Conservation (phyloP, 2,888 invertebrate genomes). For the Coelinius sp. region DNA sequence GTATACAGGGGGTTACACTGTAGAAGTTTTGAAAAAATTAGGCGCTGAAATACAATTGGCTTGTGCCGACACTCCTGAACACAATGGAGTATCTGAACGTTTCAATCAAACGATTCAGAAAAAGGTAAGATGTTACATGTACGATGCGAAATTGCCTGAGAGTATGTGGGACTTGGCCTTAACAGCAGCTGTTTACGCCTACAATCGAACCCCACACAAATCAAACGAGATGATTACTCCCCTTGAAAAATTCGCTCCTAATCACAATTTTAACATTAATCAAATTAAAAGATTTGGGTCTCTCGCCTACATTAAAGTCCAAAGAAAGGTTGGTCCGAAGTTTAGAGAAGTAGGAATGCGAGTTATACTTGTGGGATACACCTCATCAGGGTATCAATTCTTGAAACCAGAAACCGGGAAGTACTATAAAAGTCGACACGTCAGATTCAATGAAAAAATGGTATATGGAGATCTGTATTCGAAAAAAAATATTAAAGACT, state of each 20-base stretch:
- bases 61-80: conserved; percentile 36
- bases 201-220: conserved; percentile 39
- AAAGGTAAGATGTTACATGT: conserved; percentile 41
- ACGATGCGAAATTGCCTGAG: conserved; percentile 42
- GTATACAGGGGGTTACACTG: conserved; percentile 38
- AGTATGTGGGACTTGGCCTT: conserved; percentile 46
- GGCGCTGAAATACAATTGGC: conserved; percentile 2
- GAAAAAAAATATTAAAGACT: conserved; percentile 32
- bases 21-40: conserved; percentile 33
- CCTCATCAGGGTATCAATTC: neutral
- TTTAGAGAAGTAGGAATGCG: conserved; percentile 35
- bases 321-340: conserved; percentile 38
- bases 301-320: conserved; percentile 36
- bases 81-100: conserved; percentile 44
- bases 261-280: too few relatives aligned
- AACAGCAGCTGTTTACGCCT: conserved; percentile 42
- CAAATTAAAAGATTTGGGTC: too few relatives aligned
- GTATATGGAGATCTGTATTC: conserved; percentile 45
- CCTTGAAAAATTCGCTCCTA: too few relatives aligned
- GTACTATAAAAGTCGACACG: conserved; percentile 45
- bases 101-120: too few relatives aligned
- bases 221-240: too few relatives aligned
- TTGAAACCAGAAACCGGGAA: conserved; percentile 37
- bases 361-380: conserved; percentile 39
- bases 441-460: conserved; percentile 47